phyloP scores from a whole-genome alignment of 2,888 invertebrate species.

The Sylvicola cinctus region DNA sequence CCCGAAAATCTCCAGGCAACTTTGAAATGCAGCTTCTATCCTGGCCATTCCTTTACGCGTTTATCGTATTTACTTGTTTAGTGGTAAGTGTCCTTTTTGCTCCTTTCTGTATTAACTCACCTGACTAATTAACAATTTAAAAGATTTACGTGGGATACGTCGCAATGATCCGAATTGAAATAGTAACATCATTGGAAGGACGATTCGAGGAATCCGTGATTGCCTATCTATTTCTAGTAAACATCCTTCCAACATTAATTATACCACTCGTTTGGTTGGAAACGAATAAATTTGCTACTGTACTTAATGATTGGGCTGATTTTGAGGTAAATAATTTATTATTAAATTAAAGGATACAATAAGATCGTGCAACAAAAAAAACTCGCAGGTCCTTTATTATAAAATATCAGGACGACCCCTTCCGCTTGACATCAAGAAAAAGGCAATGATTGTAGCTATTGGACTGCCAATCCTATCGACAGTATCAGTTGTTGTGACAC shows the following conservation, averaged over 20 bases:
- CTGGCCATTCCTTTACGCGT: conserved; percentile 35
- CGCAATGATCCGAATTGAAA: conserved; percentile 37
- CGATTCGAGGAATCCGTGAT: conserved; percentile 57
- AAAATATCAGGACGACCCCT: conserved; percentile 35
- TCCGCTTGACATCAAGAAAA: conserved; percentile 33
- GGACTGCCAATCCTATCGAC: conserved; percentile 38
- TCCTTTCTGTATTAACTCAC: conserved; percentile 3
- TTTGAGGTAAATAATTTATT: conserved; percentile 36
- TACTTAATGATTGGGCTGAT: conserved; percentile 41
- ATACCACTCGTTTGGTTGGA: conserved; percentile 48
- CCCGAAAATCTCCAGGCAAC: conserved; percentile 27
- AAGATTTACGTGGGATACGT: conserved; percentile 36
- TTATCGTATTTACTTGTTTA: conserved; percentile 28
- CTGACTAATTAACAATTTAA: neutral
- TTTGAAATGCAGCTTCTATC: conserved; percentile 30
- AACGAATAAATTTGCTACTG: conserved; percentile 36
- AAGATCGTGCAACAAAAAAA: neutral
- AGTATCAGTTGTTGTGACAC: conserved; percentile 42
- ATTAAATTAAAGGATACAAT: neutral
- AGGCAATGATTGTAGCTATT: conserved; percentile 34
- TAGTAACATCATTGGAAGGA: conserved; percentile 37
- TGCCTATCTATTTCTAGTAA: conserved; percentile 52
- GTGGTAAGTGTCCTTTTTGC: conserved; percentile 16
- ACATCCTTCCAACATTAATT: conserved; percentile 39
- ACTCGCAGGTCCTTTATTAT: conserved; percentile 32